Conservation (phyloP, 2,113 vertebrate species). For the Oreochromis niloticus region DNA sequence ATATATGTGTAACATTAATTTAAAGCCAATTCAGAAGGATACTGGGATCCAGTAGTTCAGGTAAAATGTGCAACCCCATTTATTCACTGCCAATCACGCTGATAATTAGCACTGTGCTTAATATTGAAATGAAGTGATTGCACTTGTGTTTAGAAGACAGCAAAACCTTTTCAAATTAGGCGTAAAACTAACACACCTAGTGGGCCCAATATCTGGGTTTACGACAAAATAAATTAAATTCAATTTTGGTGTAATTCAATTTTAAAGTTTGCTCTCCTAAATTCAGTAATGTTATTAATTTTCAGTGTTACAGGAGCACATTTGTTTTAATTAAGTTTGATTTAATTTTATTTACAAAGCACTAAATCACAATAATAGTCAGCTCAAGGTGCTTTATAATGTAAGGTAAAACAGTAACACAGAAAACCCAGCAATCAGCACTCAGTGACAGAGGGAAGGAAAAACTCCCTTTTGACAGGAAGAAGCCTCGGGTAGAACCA, state of each 20-base stretch:
- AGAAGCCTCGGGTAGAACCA: background rate
- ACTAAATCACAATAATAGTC: accelerated
- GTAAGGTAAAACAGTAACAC: accelerated
- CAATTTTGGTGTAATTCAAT: background rate
- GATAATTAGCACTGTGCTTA: accelerated
- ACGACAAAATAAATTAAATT: background rate
- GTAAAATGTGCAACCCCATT: background rate
- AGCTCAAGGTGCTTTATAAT: accelerated
- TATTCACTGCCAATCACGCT: background rate
- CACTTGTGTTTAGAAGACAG: background rate
- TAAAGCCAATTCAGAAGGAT: background rate
- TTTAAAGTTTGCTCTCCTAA: background rate
- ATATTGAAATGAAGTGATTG: background rate
- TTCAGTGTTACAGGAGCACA: background rate
- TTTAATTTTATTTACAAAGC: background rate
- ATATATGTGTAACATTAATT: background rate
- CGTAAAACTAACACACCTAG: accelerated
- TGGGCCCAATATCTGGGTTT: background rate
- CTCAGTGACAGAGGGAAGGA: background rate
- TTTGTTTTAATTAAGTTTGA: background rate
- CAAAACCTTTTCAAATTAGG: background rate
- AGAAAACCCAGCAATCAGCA: background rate
- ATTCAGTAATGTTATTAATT: background rate
- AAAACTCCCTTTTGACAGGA: background rate
- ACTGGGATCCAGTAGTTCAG: background rate